Evolutionary conservation across 2,797 vertebrate genomes (phyloP), one percentile per base, ranked within the genome.

Genomic region (Danio jaintianensis): DNA sequence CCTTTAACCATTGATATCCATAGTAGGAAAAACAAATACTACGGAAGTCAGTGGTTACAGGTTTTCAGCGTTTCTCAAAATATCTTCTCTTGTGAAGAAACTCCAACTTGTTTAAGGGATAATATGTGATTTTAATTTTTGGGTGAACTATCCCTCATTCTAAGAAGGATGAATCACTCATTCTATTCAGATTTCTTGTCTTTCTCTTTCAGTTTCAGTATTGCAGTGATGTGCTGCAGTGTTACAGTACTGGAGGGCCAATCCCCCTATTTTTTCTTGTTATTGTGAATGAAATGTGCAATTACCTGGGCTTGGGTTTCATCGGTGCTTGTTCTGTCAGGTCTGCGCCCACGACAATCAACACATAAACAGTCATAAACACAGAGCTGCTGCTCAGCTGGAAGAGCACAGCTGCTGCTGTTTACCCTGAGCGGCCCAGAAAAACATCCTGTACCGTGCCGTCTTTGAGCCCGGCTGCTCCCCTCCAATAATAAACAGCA

Each of bases 381-480:
- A 87, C 89, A 89, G 90, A 89, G 89, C 91, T 92, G 88, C 90
- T 63, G 73, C 84, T 87, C 90, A 92, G 92, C 92, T 93, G 93
- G 91, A 92, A 92, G 92, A 91, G 92, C 92, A 92, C 94, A 95
- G 93, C 94, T 95, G 94, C 92, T 92, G 91, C 92, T 94, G 93
- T 94, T 95, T 95, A 95, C 92, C 90, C 92, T 92, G 89, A 89
- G 84, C 90, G 84, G 91, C 93, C 92, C 92, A 94, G 92, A 93
- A 94, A 95, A 94, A 95, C 94, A 94, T 95, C 93, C 93, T 94
- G 94, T 94, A 89, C 92, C 88, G 88, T 91, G 91, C 91, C 91
- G 88, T 85, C 90, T 91, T 91, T 88, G 90, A 92, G 92, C 93
- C 52, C 36, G 83, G 66, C 83, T 90, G 89, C 93, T 93, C 90